Evolutionary conservation across 2,113 vertebrate genomes (phyloP).

Genomic region (Mus pahari): DNA sequence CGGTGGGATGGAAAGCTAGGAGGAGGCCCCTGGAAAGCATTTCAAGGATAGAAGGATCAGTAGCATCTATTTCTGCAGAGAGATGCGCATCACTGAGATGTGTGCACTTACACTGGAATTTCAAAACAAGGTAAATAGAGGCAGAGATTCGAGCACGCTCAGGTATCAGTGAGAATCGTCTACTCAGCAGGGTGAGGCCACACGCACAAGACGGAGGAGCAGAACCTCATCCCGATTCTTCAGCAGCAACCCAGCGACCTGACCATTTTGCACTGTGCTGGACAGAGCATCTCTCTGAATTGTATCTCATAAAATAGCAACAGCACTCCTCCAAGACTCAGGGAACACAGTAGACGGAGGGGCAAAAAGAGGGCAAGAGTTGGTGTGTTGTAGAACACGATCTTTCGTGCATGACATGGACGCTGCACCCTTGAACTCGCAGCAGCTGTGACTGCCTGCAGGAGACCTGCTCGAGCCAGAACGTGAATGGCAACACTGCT

Average conservation of each 20-base stretch:
- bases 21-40: background rate
- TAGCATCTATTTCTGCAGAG: background rate
- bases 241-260: background rate
- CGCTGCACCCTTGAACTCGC: background rate
- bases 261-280: no score
- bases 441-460: background rate
- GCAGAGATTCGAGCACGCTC: background rate
- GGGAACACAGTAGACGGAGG: background rate
- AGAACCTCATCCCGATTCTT: background rate
- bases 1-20: background rate
- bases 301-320: background rate
- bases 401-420: no score
- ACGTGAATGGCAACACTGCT: background rate
- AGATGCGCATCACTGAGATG: background rate
- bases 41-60: background rate
- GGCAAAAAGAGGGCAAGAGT: no score
- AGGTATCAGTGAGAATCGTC: background rate
- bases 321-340: background rate
- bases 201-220: background rate
- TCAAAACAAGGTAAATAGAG: background rate
- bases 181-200: background rate
- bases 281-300: background rate
- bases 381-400: no score
- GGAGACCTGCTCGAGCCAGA: background rate
- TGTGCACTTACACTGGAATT: background rate